Base-by-base conservation (phyloP, 2,888 invertebrate species). In the Ophion costatus region DNA sequence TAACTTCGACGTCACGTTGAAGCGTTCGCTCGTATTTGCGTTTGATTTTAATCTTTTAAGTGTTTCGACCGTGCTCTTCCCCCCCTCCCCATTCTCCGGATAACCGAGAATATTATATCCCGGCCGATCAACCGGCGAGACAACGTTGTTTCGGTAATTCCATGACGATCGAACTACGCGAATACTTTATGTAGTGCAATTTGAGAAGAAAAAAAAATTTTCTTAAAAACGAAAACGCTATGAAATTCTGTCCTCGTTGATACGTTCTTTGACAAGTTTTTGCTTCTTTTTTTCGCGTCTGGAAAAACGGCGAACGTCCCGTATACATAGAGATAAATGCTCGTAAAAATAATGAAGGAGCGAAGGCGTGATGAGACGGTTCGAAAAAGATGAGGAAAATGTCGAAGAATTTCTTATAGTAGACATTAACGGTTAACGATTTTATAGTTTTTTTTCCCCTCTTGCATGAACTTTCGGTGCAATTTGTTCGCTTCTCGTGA, bases 381-480 rank as follows among this genome's bases (percentile, higher is more conserved):
- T 51, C 61, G 24, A 64, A 75, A 61, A 59, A 75, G 51, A 70
- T 14, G 22, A 69, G 57, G 24, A 78, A 74, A 66, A 69, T 38
- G 67, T 59, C 66, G 51, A 82, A 74, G 61, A 71, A 83, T 79
- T 79, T 83, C 56, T 57, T 70, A 81, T 77, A 69, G 57, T 84
- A 78, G 80, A 83, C 51, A 45, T 45, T 67, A 70, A 45, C 66
- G 77, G 69, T 80, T 80, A 66, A 84, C 74, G 69, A 77, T 80
- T 70, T 33, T 75, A 59, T 75, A 67, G 45, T 22, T 75, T 70
- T 82, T 81, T 81, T 61, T 70, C 59, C 73, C 64, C 70, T 64
- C 82, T 86, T 85, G 86, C 87, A 81, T 86, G 80, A 84, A 82
- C 76, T 87, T 88, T 89, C 87, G 89, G 87, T 91, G 91, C 90